phyloP scores from a whole-genome alignment of 1,140 invertebrate species.

The Papilio dardanus region DNA sequence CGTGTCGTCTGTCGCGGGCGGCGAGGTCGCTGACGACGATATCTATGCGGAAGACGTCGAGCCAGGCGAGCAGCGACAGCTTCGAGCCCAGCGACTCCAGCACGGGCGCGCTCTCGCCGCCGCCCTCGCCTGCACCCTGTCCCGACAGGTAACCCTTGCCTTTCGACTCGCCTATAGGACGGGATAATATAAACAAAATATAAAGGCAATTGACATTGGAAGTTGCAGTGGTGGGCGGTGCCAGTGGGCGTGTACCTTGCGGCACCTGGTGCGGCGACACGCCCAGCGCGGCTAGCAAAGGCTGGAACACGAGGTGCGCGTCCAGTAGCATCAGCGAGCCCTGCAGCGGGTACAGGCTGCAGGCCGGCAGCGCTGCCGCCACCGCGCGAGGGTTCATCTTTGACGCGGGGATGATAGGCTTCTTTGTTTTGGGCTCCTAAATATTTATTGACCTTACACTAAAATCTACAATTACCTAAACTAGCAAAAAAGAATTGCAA shows the following conservation, averaged over 20 bases:
- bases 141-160: slow-evolving; percentile 43
- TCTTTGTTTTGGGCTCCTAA: slow-evolving; percentile 70
- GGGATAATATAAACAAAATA: neutral
- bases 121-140: slow-evolving; percentile 43
- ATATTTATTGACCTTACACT: neutral
- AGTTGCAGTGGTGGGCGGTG: neutral
- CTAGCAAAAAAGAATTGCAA: neutral
- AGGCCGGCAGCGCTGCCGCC: slow-evolving; percentile 79
- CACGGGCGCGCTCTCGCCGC: slow-evolving; percentile 74
- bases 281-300: slow-evolving; percentile 91
- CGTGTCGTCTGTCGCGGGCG: slow-evolving; percentile 73
- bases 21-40: slow-evolving; percentile 95
- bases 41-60: slow-evolving; percentile 95
- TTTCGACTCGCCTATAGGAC: slow-evolving; percentile 59
- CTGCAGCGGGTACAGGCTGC: slow-evolving; percentile 88
- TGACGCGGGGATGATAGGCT: slow-evolving; percentile 65
- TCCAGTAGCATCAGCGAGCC: slow-evolving; percentile 92
- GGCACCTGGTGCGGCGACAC: slow-evolving; percentile 93
- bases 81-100: slow-evolving; percentile 95
- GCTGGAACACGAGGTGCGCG: slow-evolving; percentile 96
- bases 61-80: slow-evolving; percentile 92
- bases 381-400: slow-evolving; percentile 74
- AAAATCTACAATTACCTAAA: neutral
- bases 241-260: slow-evolving; percentile 7
- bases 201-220: neutral